Base-by-base conservation (phyloP, 1,140 invertebrate genomes). In the Archivesica marissinica region DNA sequence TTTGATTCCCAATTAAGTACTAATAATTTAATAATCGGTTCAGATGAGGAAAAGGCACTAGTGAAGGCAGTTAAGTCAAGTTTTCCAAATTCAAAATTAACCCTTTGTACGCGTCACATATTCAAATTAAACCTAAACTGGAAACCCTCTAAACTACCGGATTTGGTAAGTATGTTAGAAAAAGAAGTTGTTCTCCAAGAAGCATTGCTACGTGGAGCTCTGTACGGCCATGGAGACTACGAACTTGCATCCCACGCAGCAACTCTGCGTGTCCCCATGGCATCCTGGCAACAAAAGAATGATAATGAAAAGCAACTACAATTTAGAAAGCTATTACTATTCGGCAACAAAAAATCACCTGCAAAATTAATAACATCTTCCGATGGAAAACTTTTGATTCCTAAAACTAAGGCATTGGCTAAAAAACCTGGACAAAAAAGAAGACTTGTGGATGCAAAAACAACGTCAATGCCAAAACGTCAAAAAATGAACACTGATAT, bases 21-120 rank as follows among this genome's bases (percentile, higher is more conserved):
- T 35, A 75, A 54, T 47, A 9, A 64, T 44, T 66, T 79, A 9
- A 25, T 79, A 2, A 64, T 66, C 28, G 76, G 76, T 13, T 33
- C 76, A 0, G 76, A 79, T 50, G 76, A 79, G 35, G 76, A 79
- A 66, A 79, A 79, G 20, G 76, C 76, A 11, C 13, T 79, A 23
- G 76, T 79, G 2, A 79, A 79, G 17, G 76, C 56, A 3, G 28
- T 47, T 17, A 47, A 64, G 50, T 6, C 1, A n/a, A 47, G 56
- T 30, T 79, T 79, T 44, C 76, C 76, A 1, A 20, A 44, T 30
- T 41, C 76, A 0, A 44, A 44, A 38, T 2, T 79, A 7, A 79
- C 76, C 1, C 30, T 79, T 1, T 79, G 76, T 47, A 79, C 76
- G 4, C 15, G 76, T 7, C 76, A 68, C n/a, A 25, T 68, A 11